A percentile compares a stretch with the other conserved stretches of the same genome.
phyloP scores from a whole-genome alignment of 1,140 invertebrate genomes.

The Drosophila elegans region DNA sequence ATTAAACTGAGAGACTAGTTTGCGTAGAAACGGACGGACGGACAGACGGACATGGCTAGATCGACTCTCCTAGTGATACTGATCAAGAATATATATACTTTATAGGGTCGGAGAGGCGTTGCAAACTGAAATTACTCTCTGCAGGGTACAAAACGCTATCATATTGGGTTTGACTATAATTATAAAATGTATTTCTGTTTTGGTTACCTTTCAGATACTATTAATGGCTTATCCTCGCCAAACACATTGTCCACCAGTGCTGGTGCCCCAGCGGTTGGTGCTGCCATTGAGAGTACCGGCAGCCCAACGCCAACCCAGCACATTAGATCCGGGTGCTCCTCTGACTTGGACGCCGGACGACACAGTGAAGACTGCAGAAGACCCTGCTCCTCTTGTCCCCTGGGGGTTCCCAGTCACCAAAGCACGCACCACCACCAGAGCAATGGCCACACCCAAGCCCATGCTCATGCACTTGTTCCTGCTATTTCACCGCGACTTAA shows the following conservation, averaged over 20 bases:
- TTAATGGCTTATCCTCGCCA: conserved; percentile 48
- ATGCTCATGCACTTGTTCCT: conserved; percentile 64
- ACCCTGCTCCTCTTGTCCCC: conserved; percentile 28
- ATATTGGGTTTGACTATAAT: too few relatives aligned
- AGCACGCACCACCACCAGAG: conserved; percentile 24
- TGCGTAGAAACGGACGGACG: too few relatives aligned
- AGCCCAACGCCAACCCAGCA: conserved; percentile 22
- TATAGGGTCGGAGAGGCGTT: too few relatives aligned
- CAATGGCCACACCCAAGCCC: conserved; percentile 52
- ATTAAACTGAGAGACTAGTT: too few relatives aligned
- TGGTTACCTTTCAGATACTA: conserved; percentile 29
- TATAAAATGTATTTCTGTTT: background rate
- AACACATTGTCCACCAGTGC: conserved; percentile 25
- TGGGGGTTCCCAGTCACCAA: conserved; percentile 41
- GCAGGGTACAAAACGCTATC: too few relatives aligned
- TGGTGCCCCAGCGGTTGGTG: background rate
- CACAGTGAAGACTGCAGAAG: conserved; percentile 29
- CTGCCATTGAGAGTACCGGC: conserved; percentile 28
- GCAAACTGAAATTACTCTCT: too few relatives aligned
- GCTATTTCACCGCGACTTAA: conserved; percentile 77
- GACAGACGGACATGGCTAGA: too few relatives aligned
- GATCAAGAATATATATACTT: too few relatives aligned
- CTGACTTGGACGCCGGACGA: conserved; percentile 17
- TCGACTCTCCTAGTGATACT: too few relatives aligned
- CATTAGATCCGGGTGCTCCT: conserved; percentile 6